Percentiles rank a stretch among this genome's conserved stretches.
phyloP scores from a whole-genome alignment of 2,888 invertebrate genomes.

The Myopa testacea region DNA sequence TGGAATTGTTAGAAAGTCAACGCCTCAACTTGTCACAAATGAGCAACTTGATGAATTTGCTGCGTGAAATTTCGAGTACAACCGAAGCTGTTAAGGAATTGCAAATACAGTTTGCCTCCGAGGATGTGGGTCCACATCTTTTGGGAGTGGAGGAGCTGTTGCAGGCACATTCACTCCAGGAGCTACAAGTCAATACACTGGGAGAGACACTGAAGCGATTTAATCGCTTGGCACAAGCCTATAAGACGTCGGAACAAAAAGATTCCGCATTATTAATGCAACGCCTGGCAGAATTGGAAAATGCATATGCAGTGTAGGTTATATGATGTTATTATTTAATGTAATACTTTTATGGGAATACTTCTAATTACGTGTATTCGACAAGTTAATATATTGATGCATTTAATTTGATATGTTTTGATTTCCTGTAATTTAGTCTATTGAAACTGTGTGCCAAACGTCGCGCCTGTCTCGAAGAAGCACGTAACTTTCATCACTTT shows the following conservation, averaged over 20 bases:
- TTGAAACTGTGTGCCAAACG: conserved; percentile 71
- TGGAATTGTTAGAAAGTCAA: conserved; percentile 87
- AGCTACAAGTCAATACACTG: conserved; percentile 89
- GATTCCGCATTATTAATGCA: conserved; percentile 75
- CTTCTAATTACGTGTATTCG: too few relatives aligned
- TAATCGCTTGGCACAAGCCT: conserved; percentile 75
- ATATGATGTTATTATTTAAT: background rate
- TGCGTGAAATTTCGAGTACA: conserved; percentile 93
- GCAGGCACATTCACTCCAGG: conserved; percentile 93
- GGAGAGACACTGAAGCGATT: conserved; percentile 87
- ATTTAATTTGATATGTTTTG: background rate
- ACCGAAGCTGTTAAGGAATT: conserved; percentile 85
- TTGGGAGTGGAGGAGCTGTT: conserved; percentile 94
- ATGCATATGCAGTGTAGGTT: conserved; percentile 78
- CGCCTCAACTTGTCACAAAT: conserved; percentile 80
- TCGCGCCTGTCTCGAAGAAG: conserved; percentile 88
- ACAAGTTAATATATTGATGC: too few relatives aligned
- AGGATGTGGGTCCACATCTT: conserved; percentile 93
- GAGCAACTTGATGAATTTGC: conserved; percentile 86
- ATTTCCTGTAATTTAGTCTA: conserved; percentile 48
- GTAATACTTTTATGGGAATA: too few relatives aligned
- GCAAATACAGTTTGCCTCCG: conserved; percentile 78
- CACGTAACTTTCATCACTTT: conserved; percentile 93
- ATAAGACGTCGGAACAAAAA: conserved; percentile 71
- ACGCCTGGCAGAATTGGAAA: conserved; percentile 80